Evolutionary conservation across 2,888 invertebrate species (phyloP), one percentile per base, ranked within the genome.

Genomic region (Glyphotaelius pellucidus): DNA sequence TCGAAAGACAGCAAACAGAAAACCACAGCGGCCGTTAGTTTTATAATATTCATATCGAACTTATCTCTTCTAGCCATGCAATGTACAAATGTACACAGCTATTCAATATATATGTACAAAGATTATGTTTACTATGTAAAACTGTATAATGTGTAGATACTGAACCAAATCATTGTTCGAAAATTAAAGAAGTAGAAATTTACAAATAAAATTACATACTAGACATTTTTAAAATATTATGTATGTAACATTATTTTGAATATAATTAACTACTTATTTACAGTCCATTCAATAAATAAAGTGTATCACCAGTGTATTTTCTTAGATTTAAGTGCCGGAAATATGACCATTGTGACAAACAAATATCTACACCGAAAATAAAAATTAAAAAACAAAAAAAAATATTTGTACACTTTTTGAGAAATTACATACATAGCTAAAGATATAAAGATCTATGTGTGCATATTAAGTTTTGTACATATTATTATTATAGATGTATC

Each of bases 51-150:
- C 67, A 67, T 67, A n/a, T 67, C n/a, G 11, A 67, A 67, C 19
- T n/a, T 38, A 83, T 38, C 35, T 35, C 25, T 83, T 35, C 25
- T 83, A 83, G 25, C 83, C 83, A 83, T 83, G 83, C 83, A 35
- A 38, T 35, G 83, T 83, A 83, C 32, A 35, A 35, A 83, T 83
- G 12, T 83, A 83, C 83, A 83, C 35, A 83, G 19, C 35, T 38
- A 67, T 25, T 7, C n/a, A 9, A 25, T 67, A 67, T 67, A 67
- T n/a, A 47, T 47, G 25, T 67, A 67, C 67, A 67, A 7, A 67
- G 9, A 67, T 67, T 9, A 67, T 25, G 25, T 67, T 67, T 67
- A 67, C 67, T 25, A 25, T 67, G 7, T 67, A 67, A 67, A 67
- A 67, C n/a, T 67, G 52, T 52, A 25, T 67, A 67, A 67, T 67